These are phyloP conservation scores for Oenanthe melanoleuca DNA, from an alignment of 2,113 vertebrate species.

Conservation along the genomic window DNA sequence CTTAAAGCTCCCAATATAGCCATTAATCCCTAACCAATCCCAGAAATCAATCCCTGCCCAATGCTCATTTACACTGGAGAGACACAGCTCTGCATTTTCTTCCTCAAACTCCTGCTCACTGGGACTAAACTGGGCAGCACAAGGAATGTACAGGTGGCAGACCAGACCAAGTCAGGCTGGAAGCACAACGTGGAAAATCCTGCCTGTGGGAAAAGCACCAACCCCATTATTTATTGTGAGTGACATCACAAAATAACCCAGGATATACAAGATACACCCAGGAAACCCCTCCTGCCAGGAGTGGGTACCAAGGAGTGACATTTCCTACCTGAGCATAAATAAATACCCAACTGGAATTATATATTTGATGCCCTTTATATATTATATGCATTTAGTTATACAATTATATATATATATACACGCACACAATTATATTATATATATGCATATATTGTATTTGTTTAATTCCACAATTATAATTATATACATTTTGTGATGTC, in stretches of 20 bases:
- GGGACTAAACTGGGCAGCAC: not conserved
- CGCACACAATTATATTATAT: no score
- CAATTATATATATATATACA: no score
- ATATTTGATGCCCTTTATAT: not conserved
- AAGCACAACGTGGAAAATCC: not conserved
- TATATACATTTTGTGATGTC: not conserved
- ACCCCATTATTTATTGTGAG: not conserved
- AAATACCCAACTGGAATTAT: not conserved
- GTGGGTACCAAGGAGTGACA: no score
- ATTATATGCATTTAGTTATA: no score
- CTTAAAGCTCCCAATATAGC: not conserved
- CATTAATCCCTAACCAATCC: not conserved
- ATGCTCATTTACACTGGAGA: not conserved
- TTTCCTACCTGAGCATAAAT: not conserved
- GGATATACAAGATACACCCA: rapidly evolving
- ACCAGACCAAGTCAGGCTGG: not conserved
- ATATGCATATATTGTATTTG: no score
- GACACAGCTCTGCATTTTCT: not conserved
- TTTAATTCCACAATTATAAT: not conserved
- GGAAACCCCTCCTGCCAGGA: not conserved
- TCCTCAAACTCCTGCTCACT: not conserved
- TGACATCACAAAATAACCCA: not conserved
- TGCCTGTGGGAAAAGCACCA: not conserved
- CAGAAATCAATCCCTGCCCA: not conserved
- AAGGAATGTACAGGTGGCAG: not conserved